Percentiles rank a stretch among this genome's conserved stretches.
Evolutionary conservation across 2,888 invertebrate species (phyloP).

Genomic region (Coremacera marginata): DNA sequence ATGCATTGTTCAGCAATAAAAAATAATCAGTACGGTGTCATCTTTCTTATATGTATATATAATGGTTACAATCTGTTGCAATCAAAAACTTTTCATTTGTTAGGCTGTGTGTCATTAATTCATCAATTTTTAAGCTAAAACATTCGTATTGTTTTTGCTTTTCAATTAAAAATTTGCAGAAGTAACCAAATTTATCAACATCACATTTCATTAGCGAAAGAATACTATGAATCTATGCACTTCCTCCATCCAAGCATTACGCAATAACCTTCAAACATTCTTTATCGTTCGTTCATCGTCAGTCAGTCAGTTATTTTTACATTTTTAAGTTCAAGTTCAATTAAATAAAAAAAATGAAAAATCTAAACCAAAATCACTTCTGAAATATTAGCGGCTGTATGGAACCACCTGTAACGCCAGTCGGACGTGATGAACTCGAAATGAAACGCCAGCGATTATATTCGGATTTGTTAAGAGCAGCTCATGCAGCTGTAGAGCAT

Average conservation of each 20-base stretch:
- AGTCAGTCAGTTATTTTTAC: neutral
- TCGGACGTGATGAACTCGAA: constrained; percentile 83
- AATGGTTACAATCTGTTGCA: no score
- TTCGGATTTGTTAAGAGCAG: constrained; percentile 81
- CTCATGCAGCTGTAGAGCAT: constrained; percentile 80
- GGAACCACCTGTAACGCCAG: constrained; percentile 79
- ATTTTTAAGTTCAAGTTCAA: neutral
- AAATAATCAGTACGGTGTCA: no score
- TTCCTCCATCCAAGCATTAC: neutral
- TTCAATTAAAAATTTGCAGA: no score
- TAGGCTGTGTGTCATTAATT: no score
- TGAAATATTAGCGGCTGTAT: constrained; percentile 60
- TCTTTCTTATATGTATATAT: no score
- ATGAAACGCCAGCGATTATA: constrained; percentile 82
- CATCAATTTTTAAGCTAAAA: no score
- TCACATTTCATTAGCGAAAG: neutral
- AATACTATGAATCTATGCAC: neutral
- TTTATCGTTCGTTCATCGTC: neutral
- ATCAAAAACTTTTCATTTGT: no score
- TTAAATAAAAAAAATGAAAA: neutral
- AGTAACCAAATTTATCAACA: no score
- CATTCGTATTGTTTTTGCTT: no score
- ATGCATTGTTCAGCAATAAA: no score
- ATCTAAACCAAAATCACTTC: neutral
- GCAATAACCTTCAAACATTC: neutral